Evolutionary conservation across 2,797 vertebrate species (phyloP).

Genomic region (Ptychadena robeensis): DNA sequence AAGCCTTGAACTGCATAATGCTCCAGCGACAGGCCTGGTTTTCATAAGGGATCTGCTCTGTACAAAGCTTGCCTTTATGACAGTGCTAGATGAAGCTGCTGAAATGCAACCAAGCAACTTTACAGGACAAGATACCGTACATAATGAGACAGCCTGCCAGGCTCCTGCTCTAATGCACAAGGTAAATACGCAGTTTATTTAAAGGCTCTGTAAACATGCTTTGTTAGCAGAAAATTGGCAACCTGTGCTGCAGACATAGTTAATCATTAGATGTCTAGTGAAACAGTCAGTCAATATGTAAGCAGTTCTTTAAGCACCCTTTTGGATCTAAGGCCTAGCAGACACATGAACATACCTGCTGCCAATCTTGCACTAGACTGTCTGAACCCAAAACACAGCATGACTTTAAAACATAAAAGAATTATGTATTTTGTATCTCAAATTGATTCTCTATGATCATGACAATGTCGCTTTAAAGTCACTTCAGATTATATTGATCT

Average conservation of each 20-base stretch:
- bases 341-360: too few species aligned
- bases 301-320: conserved; percentile 64
- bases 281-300: conserved; percentile 68
- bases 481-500: too few species aligned
- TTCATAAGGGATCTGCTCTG: conserved; percentile 67
- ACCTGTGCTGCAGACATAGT: conserved; percentile 65
- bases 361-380: too few species aligned
- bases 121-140: conserved; percentile 69
- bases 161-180: conserved; percentile 67
- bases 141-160: conserved; percentile 68
- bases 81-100: conserved; percentile 70
- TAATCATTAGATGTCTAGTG: conserved; percentile 71
- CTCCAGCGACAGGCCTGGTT: conserved; percentile 64
- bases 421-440: too few species aligned
- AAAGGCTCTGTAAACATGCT: conserved; percentile 68
- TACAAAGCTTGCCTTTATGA: conserved; percentile 67
- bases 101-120: conserved; percentile 77
- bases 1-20: conserved; percentile 67
- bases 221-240: conserved; percentile 69
- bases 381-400: too few species aligned
- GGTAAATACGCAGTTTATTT: conserved; percentile 67
- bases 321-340: conserved; percentile 63
- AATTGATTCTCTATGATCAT: too few species aligned
- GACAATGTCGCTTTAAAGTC: too few species aligned
- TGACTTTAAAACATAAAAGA: too few species aligned